phyloP scores from a whole-genome alignment of 2,113 vertebrate species.

The Columba livia region DNA sequence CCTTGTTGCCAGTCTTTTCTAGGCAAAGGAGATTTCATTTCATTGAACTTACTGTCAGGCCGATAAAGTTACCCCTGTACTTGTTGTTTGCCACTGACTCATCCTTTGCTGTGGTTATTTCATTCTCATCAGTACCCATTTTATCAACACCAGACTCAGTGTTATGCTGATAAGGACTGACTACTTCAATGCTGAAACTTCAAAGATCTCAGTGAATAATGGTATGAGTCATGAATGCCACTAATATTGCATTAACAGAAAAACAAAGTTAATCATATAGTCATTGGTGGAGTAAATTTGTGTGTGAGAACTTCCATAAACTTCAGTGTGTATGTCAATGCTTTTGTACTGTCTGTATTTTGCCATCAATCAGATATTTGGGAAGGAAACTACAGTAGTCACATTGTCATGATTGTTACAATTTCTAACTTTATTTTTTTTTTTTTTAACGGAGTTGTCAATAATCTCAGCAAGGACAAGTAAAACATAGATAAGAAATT shows the following conservation, averaged over 20 bases:
- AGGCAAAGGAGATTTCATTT: neutral
- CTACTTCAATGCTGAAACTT: neutral
- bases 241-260: neutral
- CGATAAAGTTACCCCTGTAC: neutral
- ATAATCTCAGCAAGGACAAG: neutral
- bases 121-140: neutral
- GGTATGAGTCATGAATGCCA: neutral
- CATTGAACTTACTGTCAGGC: neutral
- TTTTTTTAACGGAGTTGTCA: neutral
- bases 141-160: neutral
- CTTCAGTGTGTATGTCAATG: neutral
- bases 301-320: neutral
- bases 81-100: neutral
- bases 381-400: neutral
- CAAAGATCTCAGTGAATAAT: neutral
- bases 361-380: neutral
- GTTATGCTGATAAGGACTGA: neutral
- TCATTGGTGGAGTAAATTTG: neutral
- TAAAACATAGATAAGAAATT: neutral
- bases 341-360: neutral
- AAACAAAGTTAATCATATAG: neutral
- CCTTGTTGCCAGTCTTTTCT: neutral
- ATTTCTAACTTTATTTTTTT: neutral
- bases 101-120: neutral
- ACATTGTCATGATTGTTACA: neutral